Evolutionary conservation across 2,888 invertebrate species (phyloP), one percentile per base, ranked within the genome.

Genomic region (Luperina testacea): DNA sequence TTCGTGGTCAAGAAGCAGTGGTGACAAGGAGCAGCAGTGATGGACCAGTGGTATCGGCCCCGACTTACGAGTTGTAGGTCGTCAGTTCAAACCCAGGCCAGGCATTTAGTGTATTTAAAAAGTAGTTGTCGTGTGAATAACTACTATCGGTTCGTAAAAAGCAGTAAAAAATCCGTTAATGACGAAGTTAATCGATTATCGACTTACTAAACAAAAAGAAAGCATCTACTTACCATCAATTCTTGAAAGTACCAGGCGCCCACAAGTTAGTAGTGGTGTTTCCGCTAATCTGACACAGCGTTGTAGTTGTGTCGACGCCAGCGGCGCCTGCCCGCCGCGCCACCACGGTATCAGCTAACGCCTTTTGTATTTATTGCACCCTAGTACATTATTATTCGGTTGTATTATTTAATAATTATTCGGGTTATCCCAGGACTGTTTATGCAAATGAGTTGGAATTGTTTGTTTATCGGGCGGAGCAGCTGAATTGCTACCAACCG

Each of bases 201-300:
- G 48, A 79, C 51, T 20, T n/a, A 57, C 24, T 13, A 38, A 42
- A 24, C 45, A 70, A 72, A 75, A 71, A 84, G 38, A 75, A 83
- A 72, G 59, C 59, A 61, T 63, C 69, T 77, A 70, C 80, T 83
- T 67, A 70, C 65, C 78, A 77, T 75, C 57, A 80, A 81, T 88
- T 81, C 80, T 86, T 59, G 57, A 80, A 87, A 87, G 86, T 91
- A 95, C 94, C 91, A 94, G 93, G 94, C 90, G 80, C 77, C 45
- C 92, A 94, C 92, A 91, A 91, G 74, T 90, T 85, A 79, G 76
- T 87, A 89, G 85, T 81, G 87, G 88, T 85, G 75, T 87, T 94
- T 93, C 92, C 89, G 90, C 91, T 92, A 93, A 89, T 90, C 90
- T 92, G 93, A 91, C 86, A 94, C 93, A 94, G 94, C 94, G 87